Percentiles rank a stretch among this genome's conserved stretches.
Conservation (phyloP, 2,113 vertebrate species). For the Ceyx cyanopectus region DNA sequence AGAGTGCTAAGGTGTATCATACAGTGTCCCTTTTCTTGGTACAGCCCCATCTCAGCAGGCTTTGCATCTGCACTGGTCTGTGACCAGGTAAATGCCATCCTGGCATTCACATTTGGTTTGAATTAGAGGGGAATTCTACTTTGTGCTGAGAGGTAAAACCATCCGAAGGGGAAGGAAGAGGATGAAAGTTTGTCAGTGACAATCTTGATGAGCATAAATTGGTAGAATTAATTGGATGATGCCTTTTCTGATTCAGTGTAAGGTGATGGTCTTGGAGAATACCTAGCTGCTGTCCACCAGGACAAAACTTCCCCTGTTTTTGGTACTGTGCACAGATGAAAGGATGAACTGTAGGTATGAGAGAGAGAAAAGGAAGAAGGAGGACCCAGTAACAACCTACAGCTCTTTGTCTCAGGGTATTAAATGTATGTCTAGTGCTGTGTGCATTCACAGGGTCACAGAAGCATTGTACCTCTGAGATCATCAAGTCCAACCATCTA, state of each 20-base stretch:
- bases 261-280: neutral
- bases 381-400: neutral
- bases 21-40: neutral
- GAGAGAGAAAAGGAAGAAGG: neutral
- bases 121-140: neutral
- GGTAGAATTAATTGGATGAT: neutral
- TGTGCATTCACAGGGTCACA: neutral
- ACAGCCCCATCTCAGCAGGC: neutral
- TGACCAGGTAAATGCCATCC: neutral
- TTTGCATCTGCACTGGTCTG: neutral
- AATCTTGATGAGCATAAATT: neutral
- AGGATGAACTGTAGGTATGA: neutral
- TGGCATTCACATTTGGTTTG: neutral
- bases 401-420: neutral
- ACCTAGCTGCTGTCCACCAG: neutral
- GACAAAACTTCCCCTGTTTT: neutral
- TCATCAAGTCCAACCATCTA: too few species aligned
- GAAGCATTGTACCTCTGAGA: too few species aligned
- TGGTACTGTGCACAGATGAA: neutral
- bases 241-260: neutral
- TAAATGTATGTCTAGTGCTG: neutral
- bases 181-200: neutral
- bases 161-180: neutral
- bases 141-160: neutral
- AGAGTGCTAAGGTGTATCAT: neutral